Evolutionary conservation across 2,113 vertebrate species (phyloP), one percentile per base, ranked within the genome.

Genomic region (Macrotus californicus): DNA sequence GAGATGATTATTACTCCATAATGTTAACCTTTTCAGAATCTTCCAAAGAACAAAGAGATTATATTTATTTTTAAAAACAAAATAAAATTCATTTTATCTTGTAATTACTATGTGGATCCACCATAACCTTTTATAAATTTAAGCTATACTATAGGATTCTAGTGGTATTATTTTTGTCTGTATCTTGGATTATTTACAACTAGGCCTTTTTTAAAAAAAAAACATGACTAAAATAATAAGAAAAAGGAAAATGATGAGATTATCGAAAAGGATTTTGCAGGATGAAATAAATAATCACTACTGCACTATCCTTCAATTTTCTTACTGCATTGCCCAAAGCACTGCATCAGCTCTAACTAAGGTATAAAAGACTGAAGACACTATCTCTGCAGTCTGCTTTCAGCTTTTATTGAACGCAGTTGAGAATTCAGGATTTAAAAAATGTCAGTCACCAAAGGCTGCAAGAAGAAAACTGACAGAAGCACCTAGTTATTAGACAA

Each of bases 1-100:
- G 48, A 36, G 26, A 87, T 24, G 52, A 80, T 1, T 46, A 52
- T 21, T 90, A 75, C 39, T 84, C 90, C 34, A 54, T 48, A 73
- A 86, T 86, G 83, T 94, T 72, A 67, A 83, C 94, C 48, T 75
- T 87, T 89, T 72, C 43, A 56, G 67, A 61, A 36, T 95, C 24
- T 94, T 87, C 36, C 39, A 86, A 90, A 95, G 8, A 90, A 92
- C 61, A 96, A 92, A 90, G 7, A 94, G 87, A 70, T 70, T 64
- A 64, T 72, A n/a, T 14, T 80, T 85, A 75, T 59, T 76, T 90
- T 31, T 7, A n/a, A 94, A 91, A 79, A 59, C 0, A 87, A 19
- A 85, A 93, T 84, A 85, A 95, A 90, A 61, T 6, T 64, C 16
- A 93, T 88, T 88, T 36, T 90, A 54, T 34, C 83, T 54, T 91